These are phyloP conservation scores for Astropecten irregularis DNA, from an alignment of 53 echinoderm and acorn worm genomes.

Conservation along the genomic window DNA sequence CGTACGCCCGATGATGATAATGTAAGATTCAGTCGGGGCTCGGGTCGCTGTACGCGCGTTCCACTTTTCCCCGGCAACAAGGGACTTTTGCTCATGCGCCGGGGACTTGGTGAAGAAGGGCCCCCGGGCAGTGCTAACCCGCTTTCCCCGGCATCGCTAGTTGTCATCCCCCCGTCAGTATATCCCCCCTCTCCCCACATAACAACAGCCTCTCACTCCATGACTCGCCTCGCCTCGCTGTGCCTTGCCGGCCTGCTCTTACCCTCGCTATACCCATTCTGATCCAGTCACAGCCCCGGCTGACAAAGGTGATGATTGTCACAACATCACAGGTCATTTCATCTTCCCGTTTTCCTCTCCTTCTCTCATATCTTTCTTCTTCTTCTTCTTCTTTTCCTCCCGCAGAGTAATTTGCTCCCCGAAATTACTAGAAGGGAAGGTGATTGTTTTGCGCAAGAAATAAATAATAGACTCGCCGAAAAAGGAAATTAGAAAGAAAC, in stretches of 20 bases:
- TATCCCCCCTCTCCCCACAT: no score
- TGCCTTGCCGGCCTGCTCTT: neutral
- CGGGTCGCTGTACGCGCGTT: slow-evolving; percentile 65
- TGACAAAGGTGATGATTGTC: slow-evolving; percentile 55
- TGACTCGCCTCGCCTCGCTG: neutral
- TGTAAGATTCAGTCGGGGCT: neutral
- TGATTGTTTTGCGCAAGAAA: slow-evolving; percentile 46
- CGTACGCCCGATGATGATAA: neutral
- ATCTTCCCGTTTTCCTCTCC: neutral
- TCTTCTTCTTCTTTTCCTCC: neutral
- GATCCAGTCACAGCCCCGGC: slow-evolving; percentile 37
- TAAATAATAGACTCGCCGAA: slow-evolving; percentile 6
- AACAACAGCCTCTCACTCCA: neutral
- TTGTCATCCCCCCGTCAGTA: no score
- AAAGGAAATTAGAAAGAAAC: slow-evolving; percentile 42
- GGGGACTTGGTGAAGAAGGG: slow-evolving; percentile 15
- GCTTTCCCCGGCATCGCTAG: slow-evolving; percentile 56
- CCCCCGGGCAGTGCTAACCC: slow-evolving; percentile 55
- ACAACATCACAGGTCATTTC: slow-evolving; percentile 38
- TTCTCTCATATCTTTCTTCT: no score
- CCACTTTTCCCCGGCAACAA: slow-evolving; percentile 54
- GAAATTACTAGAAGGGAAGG: slow-evolving; percentile 11
- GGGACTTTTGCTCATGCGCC: slow-evolving; percentile 53
- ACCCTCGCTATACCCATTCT: neutral
- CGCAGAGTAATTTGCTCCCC: neutral